phyloP scores from a whole-genome alignment of 1,140 invertebrate genomes.

The Tetramorium simillimum region DNA sequence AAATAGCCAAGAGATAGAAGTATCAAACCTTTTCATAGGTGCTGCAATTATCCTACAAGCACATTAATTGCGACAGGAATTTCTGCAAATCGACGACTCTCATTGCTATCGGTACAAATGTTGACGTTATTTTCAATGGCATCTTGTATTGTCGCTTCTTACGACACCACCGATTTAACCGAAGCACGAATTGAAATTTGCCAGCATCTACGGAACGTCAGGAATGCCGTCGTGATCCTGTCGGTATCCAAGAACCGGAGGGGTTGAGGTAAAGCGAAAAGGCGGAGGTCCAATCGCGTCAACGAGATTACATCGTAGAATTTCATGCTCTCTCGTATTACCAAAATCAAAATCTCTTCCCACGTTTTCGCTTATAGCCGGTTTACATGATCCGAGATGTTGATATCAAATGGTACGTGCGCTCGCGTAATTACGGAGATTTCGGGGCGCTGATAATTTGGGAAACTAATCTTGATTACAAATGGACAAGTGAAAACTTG shows the following conservation, averaged over 20 bases:
- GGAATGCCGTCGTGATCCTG: constrained; percentile 48
- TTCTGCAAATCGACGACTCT: background rate
- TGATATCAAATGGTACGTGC: background rate
- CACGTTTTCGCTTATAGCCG: constrained; percentile 4
- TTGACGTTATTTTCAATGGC: constrained; percentile 11
- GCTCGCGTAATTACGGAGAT: background rate
- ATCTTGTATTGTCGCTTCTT: constrained; percentile 1
- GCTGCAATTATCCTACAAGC: background rate
- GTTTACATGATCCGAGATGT: background rate
- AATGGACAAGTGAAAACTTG: background rate
- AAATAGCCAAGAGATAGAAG: background rate
- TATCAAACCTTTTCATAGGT: background rate
- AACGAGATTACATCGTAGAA: constrained; percentile 58
- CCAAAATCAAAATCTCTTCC: constrained; percentile 41
- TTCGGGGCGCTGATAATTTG: background rate
- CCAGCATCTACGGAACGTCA: constrained; percentile 47
- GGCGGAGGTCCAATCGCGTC: constrained; percentile 51
- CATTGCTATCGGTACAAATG: constrained; percentile 2
- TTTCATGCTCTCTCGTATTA: constrained; percentile 32
- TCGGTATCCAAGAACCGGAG: constrained; percentile 30
- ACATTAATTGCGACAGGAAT: background rate
- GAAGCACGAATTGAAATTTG: constrained; percentile 56
- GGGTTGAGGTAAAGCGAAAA: constrained; percentile 42
- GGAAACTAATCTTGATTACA: background rate
- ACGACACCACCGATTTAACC: constrained; percentile 43